Conservation (phyloP, 1,140 invertebrate genomes). For the Hestina assimilis region DNA sequence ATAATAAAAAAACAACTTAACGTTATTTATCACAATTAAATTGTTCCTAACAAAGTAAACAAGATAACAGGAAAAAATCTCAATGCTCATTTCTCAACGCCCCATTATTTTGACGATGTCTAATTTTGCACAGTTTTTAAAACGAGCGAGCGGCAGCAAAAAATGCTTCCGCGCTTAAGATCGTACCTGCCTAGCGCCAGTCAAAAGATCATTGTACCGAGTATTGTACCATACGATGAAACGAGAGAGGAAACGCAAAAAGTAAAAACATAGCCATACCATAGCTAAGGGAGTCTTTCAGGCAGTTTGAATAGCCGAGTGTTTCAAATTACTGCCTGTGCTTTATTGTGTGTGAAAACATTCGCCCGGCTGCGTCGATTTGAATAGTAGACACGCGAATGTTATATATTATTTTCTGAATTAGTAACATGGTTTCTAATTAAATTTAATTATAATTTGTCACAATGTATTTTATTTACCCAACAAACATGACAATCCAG, state of each 20-base stretch:
- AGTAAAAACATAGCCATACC: constrained; percentile 28
- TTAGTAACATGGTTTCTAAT: neutral
- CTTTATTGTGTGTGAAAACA: constrained; percentile 42
- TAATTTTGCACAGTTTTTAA: constrained; percentile 47
- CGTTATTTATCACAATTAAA: no score
- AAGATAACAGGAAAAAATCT: constrained; percentile 9
- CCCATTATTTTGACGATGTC: constrained; percentile 25
- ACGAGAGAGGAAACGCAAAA: constrained; percentile 39
- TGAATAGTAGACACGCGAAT: constrained; percentile 7
- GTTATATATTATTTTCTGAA: neutral
- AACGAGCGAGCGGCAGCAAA: constrained; percentile 26
- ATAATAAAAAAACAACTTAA: no score
- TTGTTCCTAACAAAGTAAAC: neutral
- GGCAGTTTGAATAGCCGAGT: constrained; percentile 40
- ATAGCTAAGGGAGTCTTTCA: constrained; percentile 39
- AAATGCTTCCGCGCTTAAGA: constrained; percentile 38
- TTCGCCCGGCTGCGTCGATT: constrained; percentile 17
- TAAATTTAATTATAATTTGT: neutral
- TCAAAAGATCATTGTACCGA: constrained; percentile 65
- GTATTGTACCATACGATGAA: constrained; percentile 35
- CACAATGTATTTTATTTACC: no score
- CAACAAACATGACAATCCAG: no score
- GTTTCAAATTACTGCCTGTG: constrained; percentile 45
- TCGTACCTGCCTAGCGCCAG: constrained; percentile 40
- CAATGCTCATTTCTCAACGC: constrained; percentile 5